A percentile compares a stretch with the other conserved stretches of the same genome.
phyloP scores from a whole-genome alignment of 2,113 vertebrate genomes.

The Pseudonaja textilis region DNA sequence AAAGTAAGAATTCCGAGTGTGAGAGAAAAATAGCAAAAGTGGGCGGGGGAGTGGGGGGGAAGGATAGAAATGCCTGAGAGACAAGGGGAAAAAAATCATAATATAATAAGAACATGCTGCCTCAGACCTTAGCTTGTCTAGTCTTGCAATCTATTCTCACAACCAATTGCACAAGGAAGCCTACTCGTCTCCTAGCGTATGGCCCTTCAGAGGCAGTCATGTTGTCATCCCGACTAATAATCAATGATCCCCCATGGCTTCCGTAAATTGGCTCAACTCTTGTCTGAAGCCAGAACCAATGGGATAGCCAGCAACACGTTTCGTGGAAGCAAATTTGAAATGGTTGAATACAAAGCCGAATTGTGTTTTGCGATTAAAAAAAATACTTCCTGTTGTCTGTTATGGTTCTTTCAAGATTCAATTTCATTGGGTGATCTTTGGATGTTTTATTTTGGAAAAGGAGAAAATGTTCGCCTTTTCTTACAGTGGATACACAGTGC shows the following conservation, averaged over 20 bases:
- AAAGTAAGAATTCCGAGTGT: not conserved
- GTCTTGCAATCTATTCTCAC: not conserved
- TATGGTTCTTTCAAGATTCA: not conserved
- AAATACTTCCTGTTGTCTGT: not conserved
- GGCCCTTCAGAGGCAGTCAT: not conserved
- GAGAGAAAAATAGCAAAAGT: not conserved
- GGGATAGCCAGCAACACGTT: not conserved
- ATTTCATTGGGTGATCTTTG: not conserved
- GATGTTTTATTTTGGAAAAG: not conserved
- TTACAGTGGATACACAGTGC: not conserved
- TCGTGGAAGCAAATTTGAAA: not conserved
- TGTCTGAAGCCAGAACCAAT: not conserved
- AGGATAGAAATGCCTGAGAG: not conserved
- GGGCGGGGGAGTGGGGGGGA: fast-evolving
- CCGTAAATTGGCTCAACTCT: not conserved
- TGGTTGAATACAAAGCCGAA: not conserved
- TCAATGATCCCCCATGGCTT: not conserved
- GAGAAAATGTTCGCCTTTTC: not conserved
- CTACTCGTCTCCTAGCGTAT: not conserved
- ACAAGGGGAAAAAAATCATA: not conserved
- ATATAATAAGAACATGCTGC: not conserved
- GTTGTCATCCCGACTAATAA: not conserved
- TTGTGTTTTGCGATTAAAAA: not conserved
- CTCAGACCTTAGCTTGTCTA: not conserved
- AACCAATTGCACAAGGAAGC: not conserved